phyloP scores from a whole-genome alignment of 2,113 vertebrate genomes.

The Atherinomorus stipes region DNA sequence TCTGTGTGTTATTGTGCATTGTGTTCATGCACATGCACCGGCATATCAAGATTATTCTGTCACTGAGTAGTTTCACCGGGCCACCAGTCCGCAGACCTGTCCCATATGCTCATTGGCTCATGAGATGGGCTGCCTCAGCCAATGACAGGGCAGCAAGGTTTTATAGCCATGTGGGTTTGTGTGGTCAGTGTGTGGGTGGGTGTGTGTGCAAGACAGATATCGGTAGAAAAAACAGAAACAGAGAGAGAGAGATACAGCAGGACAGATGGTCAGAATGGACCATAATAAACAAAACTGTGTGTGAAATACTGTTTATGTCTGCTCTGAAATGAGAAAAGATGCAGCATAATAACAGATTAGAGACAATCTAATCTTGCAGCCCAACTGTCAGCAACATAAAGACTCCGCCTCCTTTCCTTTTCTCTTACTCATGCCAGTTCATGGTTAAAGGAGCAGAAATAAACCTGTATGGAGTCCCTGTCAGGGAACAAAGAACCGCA shows the following conservation, averaged over 20 bases:
- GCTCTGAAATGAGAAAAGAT: constrained; percentile 7
- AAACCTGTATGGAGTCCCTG: not conserved
- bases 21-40: constrained; percentile 31
- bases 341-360: constrained; percentile 2
- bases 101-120: constrained; percentile 46
- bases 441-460: constrained; percentile 1
- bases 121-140: constrained; percentile 28
- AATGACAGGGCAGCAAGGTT: constrained; percentile 49
- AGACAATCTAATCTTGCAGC: constrained; percentile 18
- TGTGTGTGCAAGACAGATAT: constrained; percentile 6
- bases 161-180: constrained; percentile 31
- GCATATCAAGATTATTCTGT: constrained; percentile 56
- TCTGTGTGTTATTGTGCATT: constrained; percentile 23
- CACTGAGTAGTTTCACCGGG: constrained; percentile 65
- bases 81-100: constrained; percentile 43
- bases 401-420: not conserved
- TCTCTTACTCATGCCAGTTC: not conserved
- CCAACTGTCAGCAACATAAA: not conserved
- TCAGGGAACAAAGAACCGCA: not conserved
- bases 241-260: not conserved
- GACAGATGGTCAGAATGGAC: not conserved
- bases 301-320: constrained; percentile 4
- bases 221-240: not conserved
- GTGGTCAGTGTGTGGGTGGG: not conserved
- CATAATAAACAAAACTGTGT: constrained; percentile 16